Evolutionary conservation across 2,797 vertebrate species (phyloP).

Genomic region (Tolypeutes matacus): DNA sequence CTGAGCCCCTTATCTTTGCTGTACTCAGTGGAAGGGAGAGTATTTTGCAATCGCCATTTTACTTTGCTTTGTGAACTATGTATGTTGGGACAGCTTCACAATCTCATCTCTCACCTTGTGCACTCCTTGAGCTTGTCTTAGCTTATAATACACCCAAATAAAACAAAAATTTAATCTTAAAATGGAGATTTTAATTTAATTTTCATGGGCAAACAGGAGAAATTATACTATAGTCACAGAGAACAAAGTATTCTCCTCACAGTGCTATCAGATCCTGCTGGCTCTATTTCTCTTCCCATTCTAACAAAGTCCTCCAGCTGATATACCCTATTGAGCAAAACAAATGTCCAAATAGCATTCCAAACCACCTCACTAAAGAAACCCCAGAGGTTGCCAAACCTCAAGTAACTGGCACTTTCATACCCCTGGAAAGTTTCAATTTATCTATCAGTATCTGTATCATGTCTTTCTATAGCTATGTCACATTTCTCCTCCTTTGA

Average conservation of each 20-base stretch:
- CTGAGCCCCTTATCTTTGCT: background rate
- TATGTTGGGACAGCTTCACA: background rate
- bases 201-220: background rate
- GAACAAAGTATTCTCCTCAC: background rate
- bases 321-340: background rate
- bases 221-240: background rate
- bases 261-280: background rate
- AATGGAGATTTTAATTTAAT: background rate
- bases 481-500: conserved; percentile 40
- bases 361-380: conserved; percentile 32
- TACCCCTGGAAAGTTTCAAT: background rate
- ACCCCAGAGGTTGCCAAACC: background rate
- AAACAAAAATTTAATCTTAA: background rate
- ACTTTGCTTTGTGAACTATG: background rate
- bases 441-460: background rate
- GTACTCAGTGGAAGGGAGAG: background rate
- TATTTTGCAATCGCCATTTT: background rate
- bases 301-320: background rate
- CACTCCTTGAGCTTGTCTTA: background rate
- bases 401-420: background rate
- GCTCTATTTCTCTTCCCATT: background rate
- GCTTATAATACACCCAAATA: background rate
- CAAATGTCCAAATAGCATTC: background rate
- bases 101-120: background rate
- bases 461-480: background rate